Base-by-base conservation (phyloP, 2,888 invertebrate genomes). In the Zootermopsis nevadensis region DNA sequence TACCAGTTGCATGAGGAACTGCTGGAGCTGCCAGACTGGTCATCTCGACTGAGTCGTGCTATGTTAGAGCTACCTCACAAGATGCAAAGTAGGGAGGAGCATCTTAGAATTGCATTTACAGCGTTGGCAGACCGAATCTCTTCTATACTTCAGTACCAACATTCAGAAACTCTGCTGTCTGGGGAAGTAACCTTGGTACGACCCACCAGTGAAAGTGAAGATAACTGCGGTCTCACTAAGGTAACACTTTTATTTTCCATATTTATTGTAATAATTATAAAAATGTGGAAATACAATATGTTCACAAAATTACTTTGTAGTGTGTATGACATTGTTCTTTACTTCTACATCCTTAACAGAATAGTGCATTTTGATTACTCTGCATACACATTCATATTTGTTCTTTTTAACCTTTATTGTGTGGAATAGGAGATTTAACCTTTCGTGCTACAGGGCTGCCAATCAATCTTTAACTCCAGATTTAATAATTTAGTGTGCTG, bases 141-240 rank as follows among this genome's bases (percentile, higher is more conserved):
- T 22, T 35, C 81, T 30, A 76, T 83, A 3, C 83, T 80, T 2
- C 48, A 19, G 33, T 74, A 74, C 48, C 60, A 80, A 42, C 76
- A 72, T 10, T 30, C 60, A 42, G 76, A 53, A 10, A 48, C 38
- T 10, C 42, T 81, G 8, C 76, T 83, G 2, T 42, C 35, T 55
- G 81, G 83, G 12, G 66, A 76, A 12, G 66, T 83, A 2, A 74
- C 74, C 31, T 30, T 83, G n/a, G 72, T 83, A 7, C 53, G 76
- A 12, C 83, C 83, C 2, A 12, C 74, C 12, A 81, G 67, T 15
- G 80, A 30, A 15, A 48, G 31, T 2, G 76, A 83, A 30, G 81
- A 81, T 27, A 80, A 66, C 66, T 83, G 81, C 67, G 83, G 83
- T 6, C 80, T 83, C 38, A 77, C 74, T 33, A 30, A 83, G 83